These are phyloP conservation scores for Argya squamiceps DNA, from an alignment of 2,797 vertebrate species.

Conservation along the genomic window DNA sequence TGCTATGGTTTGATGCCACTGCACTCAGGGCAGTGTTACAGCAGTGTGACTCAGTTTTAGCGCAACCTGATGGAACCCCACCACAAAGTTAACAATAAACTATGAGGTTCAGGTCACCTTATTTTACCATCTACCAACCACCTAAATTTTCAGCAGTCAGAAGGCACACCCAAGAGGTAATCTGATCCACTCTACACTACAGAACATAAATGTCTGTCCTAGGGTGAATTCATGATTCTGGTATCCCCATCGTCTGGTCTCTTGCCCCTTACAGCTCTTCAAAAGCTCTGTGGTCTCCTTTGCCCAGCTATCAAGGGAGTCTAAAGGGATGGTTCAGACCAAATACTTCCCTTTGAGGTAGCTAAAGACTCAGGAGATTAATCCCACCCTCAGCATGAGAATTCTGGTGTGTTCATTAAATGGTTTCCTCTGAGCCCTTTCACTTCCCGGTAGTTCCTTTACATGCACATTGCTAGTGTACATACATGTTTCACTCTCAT, in stretches of 20 bases:
- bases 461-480: background rate
- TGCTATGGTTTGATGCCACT: background rate
- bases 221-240: background rate
- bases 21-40: background rate
- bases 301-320: background rate
- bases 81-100: background rate
- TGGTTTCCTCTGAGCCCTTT: background rate
- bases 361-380: background rate
- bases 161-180: background rate
- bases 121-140: background rate
- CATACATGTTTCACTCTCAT: background rate
- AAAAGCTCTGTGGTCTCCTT: background rate
- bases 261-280: background rate
- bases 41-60: background rate
- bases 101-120: background rate
- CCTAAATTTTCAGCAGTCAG: background rate
- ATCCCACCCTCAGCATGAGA: background rate
- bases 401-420: background rate
- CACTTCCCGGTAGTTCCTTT: background rate
- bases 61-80: background rate
- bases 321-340: too few species aligned
- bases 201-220: background rate
- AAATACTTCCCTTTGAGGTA: background rate
- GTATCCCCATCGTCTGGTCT: background rate
- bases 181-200: too few species aligned